These are phyloP conservation scores for Meda fulgida DNA, from an alignment of 2,797 vertebrate species.

Conservation along the genomic window DNA sequence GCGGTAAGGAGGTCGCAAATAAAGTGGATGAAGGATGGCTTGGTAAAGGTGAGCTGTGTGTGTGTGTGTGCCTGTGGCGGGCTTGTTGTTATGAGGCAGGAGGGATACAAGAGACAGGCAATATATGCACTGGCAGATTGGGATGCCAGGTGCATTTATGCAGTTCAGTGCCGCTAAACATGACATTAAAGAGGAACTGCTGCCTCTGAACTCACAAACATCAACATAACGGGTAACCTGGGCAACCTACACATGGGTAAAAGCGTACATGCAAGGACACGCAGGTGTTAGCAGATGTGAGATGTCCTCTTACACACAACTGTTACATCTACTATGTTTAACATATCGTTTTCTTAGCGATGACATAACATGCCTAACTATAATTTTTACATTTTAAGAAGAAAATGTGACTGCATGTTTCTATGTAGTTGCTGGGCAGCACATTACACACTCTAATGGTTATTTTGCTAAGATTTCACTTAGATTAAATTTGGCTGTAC, in stretches of 20 bases:
- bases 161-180: slow-evolving; percentile 48
- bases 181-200: slow-evolving; percentile 45
- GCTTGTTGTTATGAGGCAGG: slow-evolving; percentile 28
- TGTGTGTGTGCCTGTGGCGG: neutral
- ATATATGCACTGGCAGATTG: slow-evolving; percentile 24
- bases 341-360: no score
- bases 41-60: slow-evolving; percentile 20
- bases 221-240: slow-evolving; percentile 22
- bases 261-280: neutral
- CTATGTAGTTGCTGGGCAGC: neutral
- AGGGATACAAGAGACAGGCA: slow-evolving; percentile 30
- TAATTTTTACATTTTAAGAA: neutral
- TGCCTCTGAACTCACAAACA: slow-evolving; percentile 39
- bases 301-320: neutral
- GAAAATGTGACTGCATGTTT: neutral
- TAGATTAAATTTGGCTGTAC: neutral
- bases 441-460: neutral
- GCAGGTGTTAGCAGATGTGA: slow-evolving; percentile 10
- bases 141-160: slow-evolving; percentile 37
- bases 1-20: slow-evolving; percentile 6
- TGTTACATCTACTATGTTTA: slow-evolving; percentile 1
- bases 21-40: slow-evolving; percentile 26
- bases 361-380: neutral
- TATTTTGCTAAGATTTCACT: neutral
- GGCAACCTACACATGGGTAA: slow-evolving; percentile 26